Evolutionary conservation across 2,113 vertebrate species (phyloP).

Genomic region (Monarcha castaneiventris): DNA sequence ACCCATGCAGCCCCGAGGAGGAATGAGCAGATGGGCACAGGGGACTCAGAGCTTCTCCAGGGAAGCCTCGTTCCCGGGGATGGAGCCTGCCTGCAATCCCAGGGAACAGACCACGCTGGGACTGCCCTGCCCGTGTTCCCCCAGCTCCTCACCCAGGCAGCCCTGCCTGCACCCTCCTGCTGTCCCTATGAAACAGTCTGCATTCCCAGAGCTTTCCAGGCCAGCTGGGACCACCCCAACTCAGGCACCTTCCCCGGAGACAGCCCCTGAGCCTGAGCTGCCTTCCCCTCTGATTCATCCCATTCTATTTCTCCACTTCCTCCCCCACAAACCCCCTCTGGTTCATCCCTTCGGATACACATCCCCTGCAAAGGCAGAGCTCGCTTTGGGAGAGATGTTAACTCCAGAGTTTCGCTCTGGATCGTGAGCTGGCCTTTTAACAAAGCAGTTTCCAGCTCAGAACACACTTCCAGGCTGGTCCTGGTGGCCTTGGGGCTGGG

Average conservation of each 20-base stretch:
- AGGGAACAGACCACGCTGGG: neutral
- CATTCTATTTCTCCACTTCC: neutral
- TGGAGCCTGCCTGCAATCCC: neutral
- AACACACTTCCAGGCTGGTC: neutral
- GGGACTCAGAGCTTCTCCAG: neutral
- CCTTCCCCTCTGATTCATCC: neutral
- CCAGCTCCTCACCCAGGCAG: neutral
- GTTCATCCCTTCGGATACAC: neutral
- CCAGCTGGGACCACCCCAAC: rapidly evolving
- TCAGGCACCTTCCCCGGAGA: neutral
- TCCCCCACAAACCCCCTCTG: neutral
- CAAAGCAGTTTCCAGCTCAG: neutral
- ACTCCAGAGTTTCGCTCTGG: neutral
- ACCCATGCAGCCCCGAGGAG: rapidly evolving
- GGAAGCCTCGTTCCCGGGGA: neutral
- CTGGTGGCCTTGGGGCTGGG: neutral
- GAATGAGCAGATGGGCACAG: neutral
- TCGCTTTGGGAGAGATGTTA: neutral
- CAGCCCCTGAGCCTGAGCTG: neutral
- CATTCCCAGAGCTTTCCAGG: neutral
- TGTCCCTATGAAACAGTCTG: neutral
- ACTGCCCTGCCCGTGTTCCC: neutral
- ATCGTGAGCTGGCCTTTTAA: neutral
- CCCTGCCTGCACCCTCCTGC: neutral
- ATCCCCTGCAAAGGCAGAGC: neutral